A percentile compares a stretch with the other conserved stretches of the same genome.
Evolutionary conservation across 2,113 vertebrate genomes (phyloP).

Genomic region (Myxocyprinus asiaticus): DNA sequence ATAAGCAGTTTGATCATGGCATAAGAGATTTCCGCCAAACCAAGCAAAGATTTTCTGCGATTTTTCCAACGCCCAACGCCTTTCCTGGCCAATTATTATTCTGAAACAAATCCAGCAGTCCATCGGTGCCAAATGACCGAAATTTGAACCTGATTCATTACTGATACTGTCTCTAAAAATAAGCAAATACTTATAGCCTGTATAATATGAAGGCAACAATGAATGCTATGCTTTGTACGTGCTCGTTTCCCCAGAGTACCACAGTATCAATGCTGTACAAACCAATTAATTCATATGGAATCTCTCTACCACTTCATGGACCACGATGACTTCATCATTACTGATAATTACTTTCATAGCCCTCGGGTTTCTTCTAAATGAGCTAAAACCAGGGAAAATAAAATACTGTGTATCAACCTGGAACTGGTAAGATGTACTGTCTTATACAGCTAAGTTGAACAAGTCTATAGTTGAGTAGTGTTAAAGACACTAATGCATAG

Average conservation of each 20-base stretch:
- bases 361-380: conserved; percentile 28
- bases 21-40: neutral
- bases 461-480: neutral
- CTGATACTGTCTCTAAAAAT: conserved; percentile 27
- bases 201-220: conserved; percentile 32
- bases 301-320: conserved; percentile 38
- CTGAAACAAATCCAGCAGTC: conserved; percentile 37
- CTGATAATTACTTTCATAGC: conserved; percentile 54
- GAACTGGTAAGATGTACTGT: neutral
- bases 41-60: neutral
- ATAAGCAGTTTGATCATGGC: too few relatives aligned
- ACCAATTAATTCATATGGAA: conserved; percentile 49
- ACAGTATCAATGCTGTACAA: conserved; percentile 42
- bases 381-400: conserved; percentile 7
- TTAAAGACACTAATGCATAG: conserved; percentile 1
- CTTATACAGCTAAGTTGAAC: neutral
- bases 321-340: conserved; percentile 53
- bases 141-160: conserved; percentile 25
- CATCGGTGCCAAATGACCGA: conserved; percentile 31
- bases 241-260: conserved; percentile 36
- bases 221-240: conserved; percentile 41
- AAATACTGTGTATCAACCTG: neutral
- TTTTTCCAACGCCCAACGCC: neutral
- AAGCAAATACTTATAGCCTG: conserved; percentile 39
- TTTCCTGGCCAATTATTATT: conserved; percentile 27